Evolutionary conservation across 2,113 vertebrate genomes (phyloP), one percentile per base, ranked within the genome.

Genomic region (Recurvirostra avosetta): DNA sequence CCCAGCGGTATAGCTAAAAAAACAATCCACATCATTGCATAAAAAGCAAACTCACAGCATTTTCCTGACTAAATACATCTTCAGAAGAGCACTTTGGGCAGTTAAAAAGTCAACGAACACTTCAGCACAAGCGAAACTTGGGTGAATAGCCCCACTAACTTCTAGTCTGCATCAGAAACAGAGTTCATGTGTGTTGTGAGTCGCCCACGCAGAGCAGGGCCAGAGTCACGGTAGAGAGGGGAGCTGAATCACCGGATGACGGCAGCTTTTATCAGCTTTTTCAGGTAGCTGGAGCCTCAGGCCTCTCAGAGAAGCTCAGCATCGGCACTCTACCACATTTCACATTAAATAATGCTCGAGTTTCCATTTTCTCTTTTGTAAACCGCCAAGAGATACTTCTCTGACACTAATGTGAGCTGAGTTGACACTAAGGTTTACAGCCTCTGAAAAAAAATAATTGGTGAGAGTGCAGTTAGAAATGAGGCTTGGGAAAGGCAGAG

Each of bases 311-410:
- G 58, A 65, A 95, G 34, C 26, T 88, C 85, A 90, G 45, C 71
- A 76, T 34, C 88, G 58, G 50, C 75, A 79, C 82, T 88, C 36
- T 70, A 87, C 30, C 34, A 62, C 50, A 55, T 88, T 85, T 90
- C 9, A 3, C 38, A 71, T 76, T 73, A 90, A 79, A 92, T 87
- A 86, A 90, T 52, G 58, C 63, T 90, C 15, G 32, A 62, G n/a
- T 94, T 95, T 22, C 75, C 45, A 45, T 86, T 95, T 94, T 92
- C 78, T 80, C n/a, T 80, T 82, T 77, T 83, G 78, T 94, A 79
- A 95, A 86, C 59, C 76, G 67, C 67, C 63, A 92, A 62, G 41
- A 88, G 43, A 80, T 53, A 43, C 45, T 90, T 86, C 36, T 72
- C 34, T 94, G 90, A 88, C 81, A 92, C 6, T 95, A 94, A 92